A percentile compares a stretch with the other conserved stretches of the same genome.
Conservation (phyloP, 2,888 invertebrate species). For the Ceramica pisi region DNA sequence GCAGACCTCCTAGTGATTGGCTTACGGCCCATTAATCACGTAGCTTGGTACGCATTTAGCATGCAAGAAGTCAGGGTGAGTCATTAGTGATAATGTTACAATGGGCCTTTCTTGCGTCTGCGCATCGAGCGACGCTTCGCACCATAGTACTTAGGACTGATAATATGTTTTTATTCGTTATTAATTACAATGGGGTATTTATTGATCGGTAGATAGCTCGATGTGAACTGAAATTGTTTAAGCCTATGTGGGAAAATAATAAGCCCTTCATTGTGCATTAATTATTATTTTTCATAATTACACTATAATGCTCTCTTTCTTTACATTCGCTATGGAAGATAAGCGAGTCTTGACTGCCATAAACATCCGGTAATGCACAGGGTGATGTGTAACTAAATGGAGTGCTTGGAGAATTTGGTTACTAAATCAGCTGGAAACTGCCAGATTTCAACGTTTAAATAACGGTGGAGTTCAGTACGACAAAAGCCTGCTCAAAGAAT, state of each 20-base stretch:
- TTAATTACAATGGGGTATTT: conserved; percentile 61
- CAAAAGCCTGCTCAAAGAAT: conserved; percentile 22
- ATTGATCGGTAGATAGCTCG: conserved; percentile 51
- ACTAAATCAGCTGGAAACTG: neutral
- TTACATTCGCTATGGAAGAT: conserved; percentile 25
- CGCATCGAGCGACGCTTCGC: conserved; percentile 50
- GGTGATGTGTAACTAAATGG: neutral
- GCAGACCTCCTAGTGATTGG: conserved; percentile 58
- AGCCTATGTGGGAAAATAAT: conserved; percentile 24
- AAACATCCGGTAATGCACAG: conserved; percentile 12
- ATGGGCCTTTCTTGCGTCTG: conserved; percentile 62
- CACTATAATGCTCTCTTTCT: conserved; percentile 21
- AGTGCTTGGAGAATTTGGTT: neutral
- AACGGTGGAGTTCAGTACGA: neutral
- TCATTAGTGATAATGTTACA: conserved; percentile 75
- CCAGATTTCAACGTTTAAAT: neutral
- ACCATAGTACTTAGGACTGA: conserved; percentile 55
- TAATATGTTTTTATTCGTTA: conserved; percentile 59
- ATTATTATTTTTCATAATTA: conserved; percentile 37
- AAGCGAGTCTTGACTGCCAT: conserved; percentile 9
- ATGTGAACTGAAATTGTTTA: conserved; percentile 44
- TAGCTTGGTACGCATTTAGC: conserved; percentile 72
- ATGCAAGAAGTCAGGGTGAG: conserved; percentile 71
- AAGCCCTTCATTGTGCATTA: conserved; percentile 40
- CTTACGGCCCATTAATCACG: conserved; percentile 71